phyloP scores from a whole-genome alignment of 2,113 vertebrate species.

The Chionodraco myersi region DNA sequence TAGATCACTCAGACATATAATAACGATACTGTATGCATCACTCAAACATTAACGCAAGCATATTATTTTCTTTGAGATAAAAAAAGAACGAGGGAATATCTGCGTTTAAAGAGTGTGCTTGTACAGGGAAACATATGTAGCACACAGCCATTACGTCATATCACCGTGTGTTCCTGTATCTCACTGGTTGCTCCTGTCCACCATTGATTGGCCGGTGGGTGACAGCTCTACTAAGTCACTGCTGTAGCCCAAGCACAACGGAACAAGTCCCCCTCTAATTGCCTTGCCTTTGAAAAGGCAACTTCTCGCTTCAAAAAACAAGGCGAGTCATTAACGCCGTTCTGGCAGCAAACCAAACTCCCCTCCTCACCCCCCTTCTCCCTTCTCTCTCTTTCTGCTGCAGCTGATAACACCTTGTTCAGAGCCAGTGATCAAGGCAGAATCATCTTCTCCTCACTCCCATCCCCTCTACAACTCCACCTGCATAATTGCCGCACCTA shows the following conservation, averaged over 20 bases:
- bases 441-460: conserved; percentile 80
- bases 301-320: conserved; percentile 77
- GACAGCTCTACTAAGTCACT: conserved; percentile 66
- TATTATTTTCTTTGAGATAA: not conserved
- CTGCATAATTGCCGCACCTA: conserved; percentile 87
- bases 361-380: conserved; percentile 10
- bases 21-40: conserved; percentile 25
- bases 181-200: conserved; percentile 36
- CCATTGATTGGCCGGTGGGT: conserved; percentile 60
- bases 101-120: conserved; percentile 12
- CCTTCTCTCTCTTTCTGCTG: conserved; percentile 32
- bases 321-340: conserved; percentile 79
- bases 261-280: conserved; percentile 77
- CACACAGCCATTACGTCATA: conserved; percentile 1
- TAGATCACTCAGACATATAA: conserved; percentile 26
- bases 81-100: too few relatives aligned
- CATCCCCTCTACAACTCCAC: conserved; percentile 81
- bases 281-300: conserved; percentile 73
- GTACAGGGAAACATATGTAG: not conserved
- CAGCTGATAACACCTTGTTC: conserved; percentile 81
- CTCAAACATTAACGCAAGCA: not conserved
- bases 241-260: conserved; percentile 60
- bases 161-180: conserved; percentile 15
- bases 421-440: conserved; percentile 77
- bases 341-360: conserved; percentile 66